Conservation (phyloP, 2,888 invertebrate species). For the Acanthosepion pharaonis region DNA sequence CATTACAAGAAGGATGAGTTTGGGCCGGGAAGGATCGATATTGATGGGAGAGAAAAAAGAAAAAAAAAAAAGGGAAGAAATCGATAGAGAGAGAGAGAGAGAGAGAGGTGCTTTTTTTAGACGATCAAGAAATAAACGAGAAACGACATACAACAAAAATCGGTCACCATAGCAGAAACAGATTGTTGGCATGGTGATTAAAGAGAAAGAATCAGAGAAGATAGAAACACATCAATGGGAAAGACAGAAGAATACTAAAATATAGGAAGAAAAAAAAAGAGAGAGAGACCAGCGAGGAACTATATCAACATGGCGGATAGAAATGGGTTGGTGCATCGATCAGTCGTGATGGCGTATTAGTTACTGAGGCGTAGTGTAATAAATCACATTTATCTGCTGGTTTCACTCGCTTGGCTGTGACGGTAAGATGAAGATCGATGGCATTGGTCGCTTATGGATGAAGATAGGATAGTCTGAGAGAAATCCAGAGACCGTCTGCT, state of each 20-base stretch:
- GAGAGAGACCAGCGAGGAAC: neutral
- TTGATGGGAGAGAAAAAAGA: neutral
- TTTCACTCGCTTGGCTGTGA: slow-evolving; percentile 8
- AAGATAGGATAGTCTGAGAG: slow-evolving; percentile 33
- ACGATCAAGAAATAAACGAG: neutral
- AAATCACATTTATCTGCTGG: neutral
- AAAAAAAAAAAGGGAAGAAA: neutral
- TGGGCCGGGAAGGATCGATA: neutral
- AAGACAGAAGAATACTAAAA: neutral
- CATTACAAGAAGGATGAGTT: neutral
- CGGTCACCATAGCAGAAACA: neutral
- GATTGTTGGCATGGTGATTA: neutral
- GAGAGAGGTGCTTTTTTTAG: too few species aligned
- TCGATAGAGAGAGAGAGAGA: neutral
- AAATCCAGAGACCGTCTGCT: neutral
- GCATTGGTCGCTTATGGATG: neutral
- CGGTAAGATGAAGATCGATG: neutral
- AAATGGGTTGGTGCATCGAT: neutral
- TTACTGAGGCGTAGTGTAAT: neutral
- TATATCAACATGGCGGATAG: neutral
- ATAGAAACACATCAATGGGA: neutral
- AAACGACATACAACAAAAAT: neutral
- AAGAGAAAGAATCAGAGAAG: neutral
- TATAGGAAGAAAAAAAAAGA: neutral
- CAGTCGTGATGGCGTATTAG: neutral